Conservation (phyloP, 2,797 vertebrate genomes). For the Furcifer pardalis region DNA sequence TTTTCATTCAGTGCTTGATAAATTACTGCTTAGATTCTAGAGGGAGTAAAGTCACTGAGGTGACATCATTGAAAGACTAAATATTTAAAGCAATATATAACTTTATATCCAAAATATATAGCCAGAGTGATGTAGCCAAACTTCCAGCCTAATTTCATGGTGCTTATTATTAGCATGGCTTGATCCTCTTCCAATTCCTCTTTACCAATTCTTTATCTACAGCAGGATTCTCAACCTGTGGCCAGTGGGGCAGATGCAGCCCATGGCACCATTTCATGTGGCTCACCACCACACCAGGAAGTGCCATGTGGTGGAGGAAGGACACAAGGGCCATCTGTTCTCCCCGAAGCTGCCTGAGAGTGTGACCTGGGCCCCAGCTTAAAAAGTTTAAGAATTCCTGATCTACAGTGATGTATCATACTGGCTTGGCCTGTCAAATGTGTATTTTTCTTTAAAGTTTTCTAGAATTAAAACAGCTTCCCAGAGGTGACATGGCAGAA, state of each 20-base stretch:
- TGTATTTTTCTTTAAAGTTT: background rate
- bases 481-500: background rate
- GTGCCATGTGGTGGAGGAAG: no score
- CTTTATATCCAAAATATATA: slow-evolving; percentile 19
- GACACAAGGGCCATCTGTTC: no score
- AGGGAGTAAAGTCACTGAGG: slow-evolving; percentile 22
- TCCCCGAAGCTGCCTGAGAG: no score
- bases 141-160: background rate
- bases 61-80: slow-evolving; percentile 18
- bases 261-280: no score
- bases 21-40: slow-evolving; percentile 35
- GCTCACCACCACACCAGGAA: no score
- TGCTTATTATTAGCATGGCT: slow-evolving; percentile 4
- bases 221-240: no score
- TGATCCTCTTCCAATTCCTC: background rate
- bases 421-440: background rate
- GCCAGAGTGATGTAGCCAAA: background rate
- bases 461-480: background rate
- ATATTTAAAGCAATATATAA: slow-evolving; percentile 11
- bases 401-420: slow-evolving; percentile 7
- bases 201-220: slow-evolving; percentile 11
- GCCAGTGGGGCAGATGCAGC: no score
- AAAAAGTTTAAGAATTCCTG: no score
- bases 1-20: slow-evolving; percentile 34
- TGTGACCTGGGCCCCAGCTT: no score